Base-by-base conservation (phyloP, 2,888 invertebrate species). In the Eudemis profundana region DNA sequence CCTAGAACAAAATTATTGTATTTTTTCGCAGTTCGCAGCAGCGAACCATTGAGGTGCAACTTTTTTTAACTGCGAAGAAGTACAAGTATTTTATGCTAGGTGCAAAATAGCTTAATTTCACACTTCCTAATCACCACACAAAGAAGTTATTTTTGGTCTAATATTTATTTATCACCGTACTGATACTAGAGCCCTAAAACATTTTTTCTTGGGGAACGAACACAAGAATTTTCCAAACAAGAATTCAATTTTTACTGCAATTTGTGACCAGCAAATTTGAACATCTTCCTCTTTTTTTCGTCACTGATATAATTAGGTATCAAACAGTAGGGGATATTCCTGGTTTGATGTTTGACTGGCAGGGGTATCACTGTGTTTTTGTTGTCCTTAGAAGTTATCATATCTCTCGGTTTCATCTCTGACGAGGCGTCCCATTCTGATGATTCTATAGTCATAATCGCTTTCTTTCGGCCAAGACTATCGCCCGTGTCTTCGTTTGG, bases 201-300 rank as follows among this genome's bases (percentile, higher is more conserved):
- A n/a, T n/a, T n/a, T n/a, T n/a, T n/a, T 27, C 27, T 5, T 27
- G 7, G 27, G 1, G 7, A 27, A 27, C 27, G 7, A 27, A 27
- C 27, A 27, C 27, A 7, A 7, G 5, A 33, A 33, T 33, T 8
- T 8, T 8, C 12, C 33, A 33, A 10, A 4, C 8, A 33, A 8
- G n/a, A n/a, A 33, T 12, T 51, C 49, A 23, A 40, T 51, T 38
- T 50, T 64, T 27, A 50, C 8, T 27, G 19, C 57, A 88, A 70
- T 70, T 79, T 83, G 70, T 90, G 90, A 36, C 89, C 83, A 60
- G 89, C 87, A 27, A 90, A 76, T 81, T 86, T 88, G 63, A 86
- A 87, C 86, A 89, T 90, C 79, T 89, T 90, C 66, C 71, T 68
- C 70, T 85, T 85, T 80, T 83, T 89, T 66, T 87, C 86, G 15